Percentiles rank a stretch among this genome's conserved stretches.
These are phyloP conservation scores for Agrilus mali DNA, from an alignment of 2,888 invertebrate genomes.

Conservation along the genomic window DNA sequence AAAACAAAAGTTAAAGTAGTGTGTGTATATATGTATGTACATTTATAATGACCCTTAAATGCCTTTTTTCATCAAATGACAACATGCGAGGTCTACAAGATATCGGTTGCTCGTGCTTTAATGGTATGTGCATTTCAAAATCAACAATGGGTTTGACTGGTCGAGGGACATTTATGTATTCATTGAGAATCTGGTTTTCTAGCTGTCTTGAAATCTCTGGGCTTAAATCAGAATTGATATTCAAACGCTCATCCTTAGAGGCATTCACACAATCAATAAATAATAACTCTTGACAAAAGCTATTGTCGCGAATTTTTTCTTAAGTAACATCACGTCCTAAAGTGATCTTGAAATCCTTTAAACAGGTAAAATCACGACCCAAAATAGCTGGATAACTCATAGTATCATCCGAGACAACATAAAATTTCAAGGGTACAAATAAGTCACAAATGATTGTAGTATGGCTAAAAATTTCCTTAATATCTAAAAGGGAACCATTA, in stretches of 20 bases:
- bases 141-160: neutral
- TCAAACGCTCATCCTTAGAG: too few relatives aligned
- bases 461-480: too few relatives aligned
- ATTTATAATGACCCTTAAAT: constrained; percentile 11
- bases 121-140: constrained; percentile 3
- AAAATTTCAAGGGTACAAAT: constrained; percentile 3
- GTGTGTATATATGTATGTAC: too few relatives aligned
- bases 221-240: too few relatives aligned
- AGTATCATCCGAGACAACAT: constrained; percentile 7
- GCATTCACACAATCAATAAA: too few relatives aligned
- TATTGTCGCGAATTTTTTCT: too few relatives aligned
- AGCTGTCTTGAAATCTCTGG: neutral
- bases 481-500: too few relatives aligned
- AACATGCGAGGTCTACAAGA: constrained; percentile 11
- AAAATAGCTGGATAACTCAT: constrained; percentile 5
- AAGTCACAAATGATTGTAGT: too few relatives aligned
- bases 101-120: constrained; percentile 4
- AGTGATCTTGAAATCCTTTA: neutral
- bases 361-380: constrained; percentile 6
- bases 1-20: too few relatives aligned
- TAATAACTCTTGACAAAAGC: too few relatives aligned
- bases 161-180: constrained; percentile 1
- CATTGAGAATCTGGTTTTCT: neutral
- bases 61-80: constrained; percentile 11
- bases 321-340: neutral